Evolutionary conservation across 2,888 invertebrate genomes (phyloP).

Genomic region (Drymonia ruficornis): DNA sequence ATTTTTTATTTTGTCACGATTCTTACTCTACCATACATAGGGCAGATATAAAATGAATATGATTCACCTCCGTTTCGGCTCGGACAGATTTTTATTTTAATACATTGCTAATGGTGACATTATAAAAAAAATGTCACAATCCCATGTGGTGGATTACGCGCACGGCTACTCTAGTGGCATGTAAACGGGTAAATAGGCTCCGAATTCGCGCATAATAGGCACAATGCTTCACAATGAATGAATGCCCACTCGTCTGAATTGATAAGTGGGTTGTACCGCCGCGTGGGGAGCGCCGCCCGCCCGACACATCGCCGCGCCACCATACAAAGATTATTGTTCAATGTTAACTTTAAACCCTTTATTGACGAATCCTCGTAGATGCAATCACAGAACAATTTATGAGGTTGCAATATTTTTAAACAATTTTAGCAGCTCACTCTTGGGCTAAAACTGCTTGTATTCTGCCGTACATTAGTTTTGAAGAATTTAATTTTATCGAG

Average conservation of each 20-base stretch:
- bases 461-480: too few relatives aligned
- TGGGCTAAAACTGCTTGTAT: too few relatives aligned
- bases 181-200: slow-evolving; percentile 71
- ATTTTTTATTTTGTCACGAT: too few relatives aligned
- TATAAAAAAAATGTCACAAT: slow-evolving; percentile 4
- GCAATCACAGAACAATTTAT: too few relatives aligned
- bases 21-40: too few relatives aligned
- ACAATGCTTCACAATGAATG: slow-evolving; percentile 80
- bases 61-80: too few relatives aligned
- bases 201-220: slow-evolving; percentile 75
- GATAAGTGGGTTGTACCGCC: slow-evolving; percentile 80
- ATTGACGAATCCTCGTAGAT: slow-evolving; percentile 20
- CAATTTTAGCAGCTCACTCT: too few relatives aligned
- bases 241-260: slow-evolving; percentile 82
- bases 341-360: slow-evolving; percentile 31
- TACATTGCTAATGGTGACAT: too few relatives aligned
- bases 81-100: too few relatives aligned
- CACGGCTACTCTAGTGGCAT: slow-evolving; percentile 47
- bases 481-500: too few relatives aligned
- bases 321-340: slow-evolving; percentile 12
- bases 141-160: slow-evolving; percentile 30
- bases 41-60: too few relatives aligned
- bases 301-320: slow-evolving; percentile 34
- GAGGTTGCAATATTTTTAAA: background rate
- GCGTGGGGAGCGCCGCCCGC: slow-evolving; percentile 64